Percentiles rank a stretch among this genome's conserved stretches.
phyloP scores from a whole-genome alignment of 37 sponge, comb jelly and placozoan genomes.

The Agelas oroides region DNA sequence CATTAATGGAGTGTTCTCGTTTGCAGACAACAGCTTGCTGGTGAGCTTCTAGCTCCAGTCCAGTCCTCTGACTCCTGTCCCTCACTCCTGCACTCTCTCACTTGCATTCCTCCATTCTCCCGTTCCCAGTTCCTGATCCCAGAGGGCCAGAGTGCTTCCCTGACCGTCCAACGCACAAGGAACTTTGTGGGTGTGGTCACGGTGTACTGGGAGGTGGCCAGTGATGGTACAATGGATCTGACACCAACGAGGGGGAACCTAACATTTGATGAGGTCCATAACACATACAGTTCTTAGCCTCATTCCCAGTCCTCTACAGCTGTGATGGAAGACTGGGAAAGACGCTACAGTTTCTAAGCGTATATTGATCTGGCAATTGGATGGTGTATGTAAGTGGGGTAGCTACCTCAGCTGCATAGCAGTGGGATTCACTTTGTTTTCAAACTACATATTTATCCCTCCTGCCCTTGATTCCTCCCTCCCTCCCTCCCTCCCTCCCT shows the following conservation, averaged over 20 bases:
- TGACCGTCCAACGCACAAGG: conserved; percentile 64
- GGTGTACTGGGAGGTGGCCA: conserved; percentile 78
- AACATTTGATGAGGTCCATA: conserved; percentile 60
- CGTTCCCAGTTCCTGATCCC: conserved; percentile 55
- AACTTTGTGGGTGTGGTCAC: conserved; percentile 68
- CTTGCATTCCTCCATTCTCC: not conserved
- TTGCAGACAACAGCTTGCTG: conserved; percentile 60
- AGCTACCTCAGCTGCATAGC: too few relatives aligned
- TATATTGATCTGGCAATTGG: too few relatives aligned
- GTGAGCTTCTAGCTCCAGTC: conserved; percentile 24
- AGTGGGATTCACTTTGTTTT: too few relatives aligned
- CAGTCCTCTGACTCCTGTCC: too few relatives aligned
- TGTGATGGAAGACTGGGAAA: not conserved
- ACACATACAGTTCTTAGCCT: not conserved
- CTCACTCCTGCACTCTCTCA: not conserved
- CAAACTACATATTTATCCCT: too few relatives aligned
- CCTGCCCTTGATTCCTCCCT: too few relatives aligned
- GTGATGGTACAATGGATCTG: conserved; percentile 68
- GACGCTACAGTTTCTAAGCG: too few relatives aligned
- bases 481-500: too few relatives aligned
- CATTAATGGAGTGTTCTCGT: conserved; percentile 85
- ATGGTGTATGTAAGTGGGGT: too few relatives aligned
- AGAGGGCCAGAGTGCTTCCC: conserved; percentile 61
- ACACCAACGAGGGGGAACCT: conserved; percentile 73
- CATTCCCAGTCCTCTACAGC: not conserved